Evolutionary conservation across 2,113 vertebrate species (phyloP), one percentile per base, ranked within the genome.

Genomic region (Tupaia tana): DNA sequence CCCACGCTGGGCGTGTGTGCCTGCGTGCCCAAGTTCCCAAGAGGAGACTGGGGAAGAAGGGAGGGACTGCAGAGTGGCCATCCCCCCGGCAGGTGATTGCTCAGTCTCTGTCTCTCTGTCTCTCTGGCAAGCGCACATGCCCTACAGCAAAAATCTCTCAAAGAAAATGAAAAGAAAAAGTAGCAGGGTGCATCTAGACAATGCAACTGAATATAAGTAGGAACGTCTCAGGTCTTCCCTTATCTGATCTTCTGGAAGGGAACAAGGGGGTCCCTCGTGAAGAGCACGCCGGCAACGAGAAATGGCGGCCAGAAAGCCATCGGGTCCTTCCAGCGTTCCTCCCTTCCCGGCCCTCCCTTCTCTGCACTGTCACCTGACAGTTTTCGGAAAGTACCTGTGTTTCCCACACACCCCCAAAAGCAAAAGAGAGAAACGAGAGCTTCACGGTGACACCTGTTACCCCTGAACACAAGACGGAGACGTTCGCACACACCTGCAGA

Each of bases 201-300:
- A 4, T 3, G 18, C 2, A 18, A 31, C 58, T 0, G 10, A 4
- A 8, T 5, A 2, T 2, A 34, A 13, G 27, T 12, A 7, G 31
- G 52, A n/a, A 4, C 27, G 2, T 9, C 69, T 31, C 1, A 0
- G 20, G 34, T 24, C 61, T 12, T 4, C 73, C 34, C 1, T 64
- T 54, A 34, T 54, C 80, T 86, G 63, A 56, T 69, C 34, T 43
- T 34, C 56, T 6, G 18, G 13, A 71, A 74, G 61, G 61, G 29
- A 59, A 80, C 18, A n/a, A 43, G 34, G 34, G 52, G 31, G 31
- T 9, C 13, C 15, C 1, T 34, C 61, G 59, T 18, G 54, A n/a
- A 56, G 77, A 79, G 83, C 25, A 80, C 29, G n/a, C 1, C 10
- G 22, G 71, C 59, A 52, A 29, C 12, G 64, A 82, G 59, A 89